phyloP scores from a whole-genome alignment of 2,113 vertebrate species.

The Plestiodon gilberti region DNA sequence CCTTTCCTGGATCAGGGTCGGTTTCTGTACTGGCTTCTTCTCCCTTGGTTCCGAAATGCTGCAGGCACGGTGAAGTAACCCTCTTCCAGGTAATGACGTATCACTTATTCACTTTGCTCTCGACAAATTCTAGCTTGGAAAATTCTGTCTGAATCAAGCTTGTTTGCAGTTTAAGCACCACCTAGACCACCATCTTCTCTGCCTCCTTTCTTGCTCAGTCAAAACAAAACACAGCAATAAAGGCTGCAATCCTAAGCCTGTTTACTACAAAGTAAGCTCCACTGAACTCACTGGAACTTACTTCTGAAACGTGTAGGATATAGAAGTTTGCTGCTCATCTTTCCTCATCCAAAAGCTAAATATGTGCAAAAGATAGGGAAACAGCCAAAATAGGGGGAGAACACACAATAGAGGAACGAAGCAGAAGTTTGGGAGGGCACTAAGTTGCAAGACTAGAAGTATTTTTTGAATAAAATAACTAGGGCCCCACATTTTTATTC shows the following conservation, averaged over 20 bases:
- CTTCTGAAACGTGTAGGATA: background rate
- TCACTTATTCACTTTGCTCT: background rate
- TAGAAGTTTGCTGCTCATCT: background rate
- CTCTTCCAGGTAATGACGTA: background rate
- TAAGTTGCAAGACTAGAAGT: background rate
- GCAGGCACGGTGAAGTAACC: background rate
- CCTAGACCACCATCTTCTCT: background rate
- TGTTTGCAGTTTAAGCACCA: background rate
- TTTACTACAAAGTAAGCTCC: too few species aligned
- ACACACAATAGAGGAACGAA: background rate
- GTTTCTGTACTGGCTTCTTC: background rate
- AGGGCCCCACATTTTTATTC: too few species aligned
- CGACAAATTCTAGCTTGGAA: background rate
- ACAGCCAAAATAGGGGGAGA: background rate
- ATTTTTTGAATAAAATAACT: background rate
- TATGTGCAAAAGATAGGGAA: background rate
- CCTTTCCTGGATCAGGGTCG: background rate
- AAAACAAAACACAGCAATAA: background rate
- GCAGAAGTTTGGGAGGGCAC: too few species aligned
- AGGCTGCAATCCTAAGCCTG: background rate
- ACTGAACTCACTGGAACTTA: background rate
- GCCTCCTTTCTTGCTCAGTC: background rate
- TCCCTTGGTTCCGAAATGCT: background rate
- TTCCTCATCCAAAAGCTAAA: background rate
- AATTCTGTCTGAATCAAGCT: background rate